Percentiles rank a stretch among this genome's conserved stretches.
Evolutionary conservation across 2,113 vertebrate genomes (phyloP).

Genomic region (Calyptomena viridis): DNA sequence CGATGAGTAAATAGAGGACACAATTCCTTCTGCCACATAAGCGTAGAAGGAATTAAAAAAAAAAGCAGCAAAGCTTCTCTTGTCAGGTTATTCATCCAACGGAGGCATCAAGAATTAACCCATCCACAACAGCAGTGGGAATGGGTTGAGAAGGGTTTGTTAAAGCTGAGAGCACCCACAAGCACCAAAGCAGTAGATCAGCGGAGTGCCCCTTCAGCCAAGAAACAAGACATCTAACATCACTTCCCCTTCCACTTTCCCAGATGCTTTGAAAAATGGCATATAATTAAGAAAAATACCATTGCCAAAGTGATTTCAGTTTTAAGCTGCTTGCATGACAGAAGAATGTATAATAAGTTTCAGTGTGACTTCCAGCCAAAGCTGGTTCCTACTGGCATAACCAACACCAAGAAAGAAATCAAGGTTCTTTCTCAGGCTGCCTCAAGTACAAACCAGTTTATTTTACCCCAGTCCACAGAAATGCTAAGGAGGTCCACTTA

Average conservation of each 20-base stretch:
- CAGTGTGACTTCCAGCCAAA: not conserved
- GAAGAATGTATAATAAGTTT: not conserved
- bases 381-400: not conserved
- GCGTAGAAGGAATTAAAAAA: not conserved
- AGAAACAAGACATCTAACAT: not conserved
- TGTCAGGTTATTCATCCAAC: not conserved
- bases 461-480: not conserved
- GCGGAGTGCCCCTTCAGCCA: not conserved
- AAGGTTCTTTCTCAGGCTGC: not conserved
- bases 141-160: not conserved
- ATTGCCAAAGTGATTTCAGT: not conserved
- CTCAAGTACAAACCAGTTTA: not conserved
- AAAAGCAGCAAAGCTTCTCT: not conserved
- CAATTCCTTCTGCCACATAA: not conserved
- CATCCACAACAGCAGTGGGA: accelerated
- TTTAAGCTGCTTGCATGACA: not conserved
- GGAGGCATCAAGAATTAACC: not conserved
- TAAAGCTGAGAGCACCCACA: not conserved
- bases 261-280: not conserved
- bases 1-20: not conserved
- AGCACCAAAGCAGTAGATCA: not conserved
- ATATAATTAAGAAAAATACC: not conserved
- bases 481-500: constrained; percentile 36
- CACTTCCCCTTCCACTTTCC: not conserved
- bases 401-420: not conserved